These are phyloP conservation scores for Ovibos moschatus DNA, from an alignment of 2,113 vertebrate genomes.

Conservation along the genomic window DNA sequence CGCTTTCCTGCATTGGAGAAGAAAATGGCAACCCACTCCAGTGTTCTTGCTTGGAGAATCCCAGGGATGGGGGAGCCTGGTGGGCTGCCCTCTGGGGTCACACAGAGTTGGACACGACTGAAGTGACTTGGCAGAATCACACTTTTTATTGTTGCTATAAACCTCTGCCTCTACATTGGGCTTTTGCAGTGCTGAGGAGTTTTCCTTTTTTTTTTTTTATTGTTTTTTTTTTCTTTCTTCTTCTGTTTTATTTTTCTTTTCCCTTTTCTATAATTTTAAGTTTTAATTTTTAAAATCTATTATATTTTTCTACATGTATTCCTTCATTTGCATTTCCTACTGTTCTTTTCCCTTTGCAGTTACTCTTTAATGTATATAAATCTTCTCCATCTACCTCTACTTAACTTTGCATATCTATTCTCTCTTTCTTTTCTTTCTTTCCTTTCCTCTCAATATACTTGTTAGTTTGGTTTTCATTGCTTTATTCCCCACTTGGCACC, in stretches of 20 bases:
- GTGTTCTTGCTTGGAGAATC: no score
- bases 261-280: neutral
- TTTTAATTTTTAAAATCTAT: neutral
- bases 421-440: neutral
- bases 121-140: no score
- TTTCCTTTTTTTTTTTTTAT: neutral
- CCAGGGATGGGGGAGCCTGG: no score
- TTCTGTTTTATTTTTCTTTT: neutral
- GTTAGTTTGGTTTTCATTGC: neutral
- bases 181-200: neutral
- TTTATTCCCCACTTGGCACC: neutral
- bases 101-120: no score
- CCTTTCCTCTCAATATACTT: neutral
- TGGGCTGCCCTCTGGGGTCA: no score
- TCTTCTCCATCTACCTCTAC: neutral
- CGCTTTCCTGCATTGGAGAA: no score
- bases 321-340: neutral
- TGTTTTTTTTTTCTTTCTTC: neutral
- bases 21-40: no score
- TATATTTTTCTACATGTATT: neutral
- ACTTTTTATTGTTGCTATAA: neutral
- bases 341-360: neutral
- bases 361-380: neutral
- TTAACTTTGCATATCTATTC: neutral
- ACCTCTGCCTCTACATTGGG: neutral